Conservation (phyloP, 1,140 invertebrate genomes). For the Trichonephila clavipes region DNA sequence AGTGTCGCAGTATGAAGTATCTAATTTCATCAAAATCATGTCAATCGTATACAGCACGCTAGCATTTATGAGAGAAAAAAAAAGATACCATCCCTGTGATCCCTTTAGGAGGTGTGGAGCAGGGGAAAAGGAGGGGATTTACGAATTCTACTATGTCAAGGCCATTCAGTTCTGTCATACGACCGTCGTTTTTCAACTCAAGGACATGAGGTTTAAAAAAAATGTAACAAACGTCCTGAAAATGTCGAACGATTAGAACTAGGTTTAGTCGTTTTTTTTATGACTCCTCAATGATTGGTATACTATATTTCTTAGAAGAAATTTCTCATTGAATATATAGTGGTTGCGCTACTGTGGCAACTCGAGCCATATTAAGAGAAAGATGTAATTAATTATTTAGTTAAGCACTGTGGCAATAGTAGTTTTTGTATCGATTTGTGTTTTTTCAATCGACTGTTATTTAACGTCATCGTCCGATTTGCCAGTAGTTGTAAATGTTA, state of each 20-base stretch:
- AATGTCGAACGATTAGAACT: not conserved
- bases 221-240: slow-evolving; percentile 2
- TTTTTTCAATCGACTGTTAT: no score
- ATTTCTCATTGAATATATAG: no score
- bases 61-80: not conserved
- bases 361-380: no score
- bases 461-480: no score
- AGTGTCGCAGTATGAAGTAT: not conserved
- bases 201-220: not conserved
- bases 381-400: no score
- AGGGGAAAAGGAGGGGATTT: not conserved
- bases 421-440: no score
- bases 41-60: slow-evolving; percentile 14
- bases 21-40: not conserved
- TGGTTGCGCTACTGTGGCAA: no score
- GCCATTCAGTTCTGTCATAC: slow-evolving; percentile 13
- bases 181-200: not conserved
- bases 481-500: no score
- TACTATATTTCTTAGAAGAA: no score
- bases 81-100: not conserved
- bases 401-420: no score
- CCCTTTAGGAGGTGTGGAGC: not conserved
- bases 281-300: no score
- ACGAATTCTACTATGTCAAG: slow-evolving; percentile 47
- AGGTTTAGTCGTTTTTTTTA: no score